Conservation (phyloP, 2,888 invertebrate species). For the Chironomus tentans region DNA sequence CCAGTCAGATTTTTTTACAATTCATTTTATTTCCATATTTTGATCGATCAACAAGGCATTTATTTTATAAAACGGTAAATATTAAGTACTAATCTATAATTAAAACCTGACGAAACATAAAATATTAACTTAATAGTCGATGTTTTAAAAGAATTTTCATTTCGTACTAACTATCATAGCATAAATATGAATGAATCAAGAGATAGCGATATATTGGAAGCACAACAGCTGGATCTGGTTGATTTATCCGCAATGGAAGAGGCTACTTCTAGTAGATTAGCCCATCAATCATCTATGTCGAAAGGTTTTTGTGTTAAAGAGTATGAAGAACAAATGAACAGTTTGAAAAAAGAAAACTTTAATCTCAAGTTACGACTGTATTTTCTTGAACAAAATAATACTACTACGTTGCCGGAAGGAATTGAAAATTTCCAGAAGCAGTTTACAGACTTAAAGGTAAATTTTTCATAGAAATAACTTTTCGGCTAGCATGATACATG, state of each 20-base stretch:
- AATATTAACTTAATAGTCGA: no score
- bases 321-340: conserved; percentile 75
- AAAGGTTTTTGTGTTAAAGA: conserved; percentile 42
- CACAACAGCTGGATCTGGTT: neutral
- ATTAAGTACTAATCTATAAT: neutral
- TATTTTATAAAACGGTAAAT: neutral
- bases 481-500: no score
- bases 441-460: conserved; percentile 56
- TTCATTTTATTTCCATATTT: neutral
- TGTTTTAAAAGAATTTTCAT: neutral
- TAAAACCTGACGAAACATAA: no score
- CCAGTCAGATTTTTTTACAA: no score
- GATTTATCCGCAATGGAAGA: neutral
- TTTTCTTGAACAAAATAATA: conserved; percentile 66
- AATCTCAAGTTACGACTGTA: conserved; percentile 83
- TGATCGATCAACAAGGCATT: neutral
- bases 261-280: no score
- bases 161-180: neutral
- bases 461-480: no score
- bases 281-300: neutral
- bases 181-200: neutral
- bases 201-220: neutral
- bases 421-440: conserved; percentile 42
- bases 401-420: neutral
- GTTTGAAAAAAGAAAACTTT: conserved; percentile 83